These are phyloP conservation scores for Tachysurus fulvidraco DNA, from an alignment of 2,113 vertebrate species.

Conservation along the genomic window DNA sequence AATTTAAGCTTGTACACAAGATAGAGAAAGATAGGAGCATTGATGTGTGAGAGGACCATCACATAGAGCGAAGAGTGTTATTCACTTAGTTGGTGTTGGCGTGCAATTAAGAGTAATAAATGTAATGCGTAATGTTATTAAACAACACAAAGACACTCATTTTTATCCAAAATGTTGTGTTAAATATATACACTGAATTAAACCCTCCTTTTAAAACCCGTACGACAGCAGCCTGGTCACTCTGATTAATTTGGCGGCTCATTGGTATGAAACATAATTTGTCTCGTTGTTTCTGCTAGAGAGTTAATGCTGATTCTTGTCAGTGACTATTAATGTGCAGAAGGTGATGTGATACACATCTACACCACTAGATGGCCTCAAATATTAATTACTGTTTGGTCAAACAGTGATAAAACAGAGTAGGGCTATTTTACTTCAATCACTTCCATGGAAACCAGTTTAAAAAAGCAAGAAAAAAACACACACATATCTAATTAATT, in stretches of 20 bases:
- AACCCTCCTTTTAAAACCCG: background rate
- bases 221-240: background rate
- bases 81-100: background rate
- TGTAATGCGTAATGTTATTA: background rate
- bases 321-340: constrained; percentile 16
- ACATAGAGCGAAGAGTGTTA: background rate
- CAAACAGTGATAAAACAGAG: constrained; percentile 21
- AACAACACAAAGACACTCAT: constrained; percentile 24
- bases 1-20: background rate
- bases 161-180: constrained; percentile 22
- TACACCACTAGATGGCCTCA: constrained; percentile 59
- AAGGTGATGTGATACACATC: constrained; percentile 28
- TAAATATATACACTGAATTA: background rate
- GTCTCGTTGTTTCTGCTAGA: background rate
- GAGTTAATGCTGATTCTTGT: constrained; percentile 33
- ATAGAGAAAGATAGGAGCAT: background rate
- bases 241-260: constrained; percentile 30
- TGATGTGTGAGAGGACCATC: background rate
- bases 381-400: constrained; percentile 49
- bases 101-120: background rate
- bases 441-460: background rate
- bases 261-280: constrained; percentile 31
- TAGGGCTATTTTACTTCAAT: constrained; percentile 4
- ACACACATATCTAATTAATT: constrained; percentile 11
- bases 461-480: background rate